phyloP scores from a whole-genome alignment of 2,888 invertebrate species.

The Eilema caniola region DNA sequence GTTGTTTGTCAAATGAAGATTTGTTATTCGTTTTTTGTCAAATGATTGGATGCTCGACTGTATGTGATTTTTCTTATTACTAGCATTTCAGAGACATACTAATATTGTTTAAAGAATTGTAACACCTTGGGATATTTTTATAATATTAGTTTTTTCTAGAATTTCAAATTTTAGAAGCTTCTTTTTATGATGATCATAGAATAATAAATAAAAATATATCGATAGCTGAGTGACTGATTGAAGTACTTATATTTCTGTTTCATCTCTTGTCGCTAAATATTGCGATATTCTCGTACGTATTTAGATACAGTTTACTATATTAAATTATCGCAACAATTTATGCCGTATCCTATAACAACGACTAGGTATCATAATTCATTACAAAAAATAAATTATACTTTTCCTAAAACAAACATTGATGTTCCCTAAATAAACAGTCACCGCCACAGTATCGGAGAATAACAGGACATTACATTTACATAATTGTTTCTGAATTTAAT shows the following conservation, averaged over 20 bases:
- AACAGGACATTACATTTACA: background rate
- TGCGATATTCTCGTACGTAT: background rate
- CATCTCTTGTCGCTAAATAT: background rate
- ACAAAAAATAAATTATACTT: background rate
- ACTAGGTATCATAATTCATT: background rate
- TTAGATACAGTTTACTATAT: too few relatives aligned
- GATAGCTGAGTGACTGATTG: background rate
- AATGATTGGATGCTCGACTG: too few relatives aligned
- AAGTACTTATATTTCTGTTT: background rate
- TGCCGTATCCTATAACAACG: background rate
- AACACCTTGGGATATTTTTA: too few relatives aligned
- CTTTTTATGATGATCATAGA: background rate
- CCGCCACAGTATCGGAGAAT: background rate
- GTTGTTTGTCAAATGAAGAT: too few relatives aligned
- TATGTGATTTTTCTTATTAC: too few relatives aligned
- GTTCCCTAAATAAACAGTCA: background rate
- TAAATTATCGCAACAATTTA: background rate
- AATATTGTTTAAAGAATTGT: too few relatives aligned
- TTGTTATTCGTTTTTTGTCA: too few relatives aligned
- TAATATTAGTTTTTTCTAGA: too few relatives aligned
- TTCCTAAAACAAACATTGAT: background rate
- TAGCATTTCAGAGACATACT: too few relatives aligned
- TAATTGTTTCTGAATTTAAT: background rate
- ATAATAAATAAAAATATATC: background rate
- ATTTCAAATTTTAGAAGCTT: background rate